Base-by-base conservation (phyloP, 2,888 invertebrate genomes). In the Archaeoteleia sp. region DNA sequence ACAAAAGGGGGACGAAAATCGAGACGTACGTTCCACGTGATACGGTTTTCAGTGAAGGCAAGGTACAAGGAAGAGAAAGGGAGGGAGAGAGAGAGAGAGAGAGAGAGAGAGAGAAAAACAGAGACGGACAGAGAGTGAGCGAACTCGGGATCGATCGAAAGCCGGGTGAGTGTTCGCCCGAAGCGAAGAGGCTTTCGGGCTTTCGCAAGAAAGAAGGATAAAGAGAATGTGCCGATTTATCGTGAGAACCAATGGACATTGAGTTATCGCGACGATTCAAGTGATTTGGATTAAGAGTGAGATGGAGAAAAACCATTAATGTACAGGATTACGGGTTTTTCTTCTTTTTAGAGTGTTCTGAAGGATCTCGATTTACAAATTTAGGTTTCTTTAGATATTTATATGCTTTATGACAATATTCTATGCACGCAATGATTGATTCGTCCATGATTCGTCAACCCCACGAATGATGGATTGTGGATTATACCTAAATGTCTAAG, bases 121-220 rank as follows among this genome's bases (percentile, higher is more conserved):
- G 39, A 46, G 25, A 14, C 23, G 48, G 25, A 12, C n/a, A n/a
- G 15, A 23, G 49, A 35, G 43, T 39, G 48, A 46, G 35, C 49
- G 42, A 60, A 37, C 32, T 49, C 29, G 37, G 49, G 37, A 49
- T 49, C 49, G 49, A 49, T 49, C 29, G 37, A 32, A 49, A 49
- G 49, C 49, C 35, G 49, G 49, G 49, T 49, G 37, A 49, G 49
- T 49, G 49, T 49, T 37, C 37, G 49, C 49, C 37, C 49, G 23
- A 37, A 39, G 39, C 51, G 29, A 51, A 12, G 13, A 37, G 32
- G 27, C 35, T 37, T 37, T 23, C 29, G 23, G 25, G 7, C 42
- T 42, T 42, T 42, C 42, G 34, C 14, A 12, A 34, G 12, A 10
- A 34, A 10, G 42, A 15, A 15, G 14, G 27, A 15, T 37, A n/a